These are phyloP conservation scores for Sander vitreus DNA, from an alignment of 2,113 vertebrate species.

Conservation along the genomic window DNA sequence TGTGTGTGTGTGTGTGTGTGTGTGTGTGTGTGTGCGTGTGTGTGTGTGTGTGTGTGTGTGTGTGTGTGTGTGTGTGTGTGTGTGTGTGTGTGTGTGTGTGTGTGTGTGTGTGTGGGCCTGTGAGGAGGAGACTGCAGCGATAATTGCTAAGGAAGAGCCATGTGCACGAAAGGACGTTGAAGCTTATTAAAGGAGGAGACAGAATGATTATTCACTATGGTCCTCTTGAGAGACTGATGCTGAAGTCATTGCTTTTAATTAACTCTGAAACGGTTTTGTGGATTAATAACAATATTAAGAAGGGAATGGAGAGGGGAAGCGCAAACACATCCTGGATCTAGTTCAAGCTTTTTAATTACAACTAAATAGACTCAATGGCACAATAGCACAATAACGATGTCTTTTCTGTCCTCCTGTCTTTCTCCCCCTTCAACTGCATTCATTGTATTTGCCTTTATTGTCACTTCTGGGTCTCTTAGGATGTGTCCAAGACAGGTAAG, in stretches of 20 bases:
- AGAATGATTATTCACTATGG: constrained; percentile 84
- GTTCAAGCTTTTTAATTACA: constrained; percentile 82
- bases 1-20: constrained; percentile 40
- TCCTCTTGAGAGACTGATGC: constrained; percentile 82
- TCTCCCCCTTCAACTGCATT: background rate
- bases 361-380: constrained; percentile 74
- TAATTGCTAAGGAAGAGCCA: constrained; percentile 80
- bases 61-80: constrained; percentile 35
- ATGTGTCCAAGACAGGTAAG: constrained; percentile 34
- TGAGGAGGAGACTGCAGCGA: constrained; percentile 63
- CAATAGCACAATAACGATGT: constrained; percentile 65
- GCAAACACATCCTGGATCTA: constrained; percentile 80
- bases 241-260: constrained; percentile 86
- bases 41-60: background rate
- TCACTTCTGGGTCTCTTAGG: constrained; percentile 43
- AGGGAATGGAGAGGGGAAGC: constrained; percentile 70
- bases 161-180: constrained; percentile 80
- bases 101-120: constrained; percentile 50
- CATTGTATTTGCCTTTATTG: constrained; percentile 54
- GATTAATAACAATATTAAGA: constrained; percentile 87
- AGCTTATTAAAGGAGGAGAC: constrained; percentile 86
- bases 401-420: constrained; percentile 39
- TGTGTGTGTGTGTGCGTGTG: constrained; percentile 46
- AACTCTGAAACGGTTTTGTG: constrained; percentile 83
- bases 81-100: constrained; percentile 41